A percentile compares a stretch with the other conserved stretches of the same genome.
phyloP scores from a whole-genome alignment of 2,113 vertebrate species.

The Parus major region DNA sequence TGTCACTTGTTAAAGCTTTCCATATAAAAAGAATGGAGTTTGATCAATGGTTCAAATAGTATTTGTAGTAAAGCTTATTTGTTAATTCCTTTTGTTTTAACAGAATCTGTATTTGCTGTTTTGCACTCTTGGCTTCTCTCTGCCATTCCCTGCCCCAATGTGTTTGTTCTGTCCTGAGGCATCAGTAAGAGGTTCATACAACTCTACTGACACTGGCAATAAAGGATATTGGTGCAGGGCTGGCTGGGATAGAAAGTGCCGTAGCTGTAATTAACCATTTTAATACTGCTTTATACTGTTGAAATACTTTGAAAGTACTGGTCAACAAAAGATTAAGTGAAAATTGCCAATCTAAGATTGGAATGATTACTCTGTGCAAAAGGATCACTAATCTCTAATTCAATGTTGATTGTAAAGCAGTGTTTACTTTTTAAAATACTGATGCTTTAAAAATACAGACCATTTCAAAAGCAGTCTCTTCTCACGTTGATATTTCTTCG shows the following conservation, averaged over 20 bases:
- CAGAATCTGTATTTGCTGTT: conserved; percentile 41
- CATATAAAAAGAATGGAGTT: conserved; percentile 18
- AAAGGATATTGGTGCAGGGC: neutral
- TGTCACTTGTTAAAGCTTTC: conserved; percentile 21
- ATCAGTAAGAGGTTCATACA: neutral
- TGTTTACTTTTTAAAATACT: neutral
- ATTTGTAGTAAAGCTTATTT: conserved; percentile 22
- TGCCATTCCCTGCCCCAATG: neutral
- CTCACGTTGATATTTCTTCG: neutral
- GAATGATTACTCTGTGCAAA: neutral
- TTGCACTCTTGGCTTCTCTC: neutral
- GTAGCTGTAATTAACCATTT: neutral
- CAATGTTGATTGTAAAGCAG: neutral
- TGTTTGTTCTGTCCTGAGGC: neutral
- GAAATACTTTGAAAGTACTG: neutral
- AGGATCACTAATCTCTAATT: neutral
- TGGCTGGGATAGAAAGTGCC: neutral
- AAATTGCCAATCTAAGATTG: neutral
- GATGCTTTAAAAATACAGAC: neutral
- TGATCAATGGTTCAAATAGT: conserved; percentile 31
- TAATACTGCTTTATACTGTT: neutral
- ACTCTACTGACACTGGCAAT: neutral
- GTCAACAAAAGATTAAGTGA: neutral
- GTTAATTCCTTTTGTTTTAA: conserved; percentile 42
- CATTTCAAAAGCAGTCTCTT: neutral